Percentiles rank a stretch among this genome's conserved stretches.
Evolutionary conservation across 2,797 vertebrate genomes (phyloP).

Genomic region (Chiloscyllium punctatum): DNA sequence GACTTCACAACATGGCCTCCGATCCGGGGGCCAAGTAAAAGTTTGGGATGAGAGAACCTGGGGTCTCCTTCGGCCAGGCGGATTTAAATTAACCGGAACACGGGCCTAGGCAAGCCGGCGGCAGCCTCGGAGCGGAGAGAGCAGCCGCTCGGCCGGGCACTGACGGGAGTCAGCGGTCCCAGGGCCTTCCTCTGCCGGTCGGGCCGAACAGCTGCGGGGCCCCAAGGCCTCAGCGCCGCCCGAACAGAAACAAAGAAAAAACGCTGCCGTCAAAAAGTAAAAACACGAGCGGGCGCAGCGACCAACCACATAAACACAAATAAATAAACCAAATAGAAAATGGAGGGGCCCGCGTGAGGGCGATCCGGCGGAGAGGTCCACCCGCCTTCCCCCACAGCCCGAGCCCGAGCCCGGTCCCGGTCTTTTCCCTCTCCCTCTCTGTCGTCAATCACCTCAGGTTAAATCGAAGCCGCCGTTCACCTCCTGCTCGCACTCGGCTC

Average conservation of each 20-base stretch:
- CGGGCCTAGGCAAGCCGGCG: not conserved
- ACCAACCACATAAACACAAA: too few species aligned
- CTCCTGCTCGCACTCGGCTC: not conserved
- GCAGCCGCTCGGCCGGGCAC: not conserved
- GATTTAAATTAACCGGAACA: conserved; percentile 8
- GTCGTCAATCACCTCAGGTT: too few species aligned
- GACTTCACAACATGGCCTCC: not conserved
- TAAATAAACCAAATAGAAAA: too few species aligned
- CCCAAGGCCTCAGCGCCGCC: not conserved
- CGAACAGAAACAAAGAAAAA: not conserved
- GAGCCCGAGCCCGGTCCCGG: too few species aligned
- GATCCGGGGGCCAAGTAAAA: not conserved
- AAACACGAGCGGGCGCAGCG: not conserved
- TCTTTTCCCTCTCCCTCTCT: too few species aligned
- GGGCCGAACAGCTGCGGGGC: not conserved
- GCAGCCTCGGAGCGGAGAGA: not conserved
- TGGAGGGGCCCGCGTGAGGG: too few species aligned
- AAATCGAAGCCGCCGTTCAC: not conserved
- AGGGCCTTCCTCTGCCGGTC: not conserved
- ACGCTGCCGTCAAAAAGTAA: not conserved
- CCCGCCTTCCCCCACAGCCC: too few species aligned
- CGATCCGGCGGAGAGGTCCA: too few species aligned
- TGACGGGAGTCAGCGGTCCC: not conserved
- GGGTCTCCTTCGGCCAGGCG: not conserved
- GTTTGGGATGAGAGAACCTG: not conserved